Conservation (phyloP, 1,140 invertebrate genomes). For the Megathymus violae region DNA sequence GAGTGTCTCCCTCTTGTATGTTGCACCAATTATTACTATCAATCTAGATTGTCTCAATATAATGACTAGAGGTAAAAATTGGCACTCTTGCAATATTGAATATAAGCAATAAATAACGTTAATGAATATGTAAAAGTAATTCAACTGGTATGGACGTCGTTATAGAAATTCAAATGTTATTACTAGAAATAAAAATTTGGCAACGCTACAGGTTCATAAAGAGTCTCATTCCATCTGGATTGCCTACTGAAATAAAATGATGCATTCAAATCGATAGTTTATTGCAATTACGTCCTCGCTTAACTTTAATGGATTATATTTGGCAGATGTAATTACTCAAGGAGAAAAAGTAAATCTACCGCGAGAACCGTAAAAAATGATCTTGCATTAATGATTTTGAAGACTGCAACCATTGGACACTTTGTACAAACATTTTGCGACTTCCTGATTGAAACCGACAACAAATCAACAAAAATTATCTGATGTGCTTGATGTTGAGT, state of each 20-base stretch:
- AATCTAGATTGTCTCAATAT: too few species aligned
- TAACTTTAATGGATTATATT: constrained; percentile 32
- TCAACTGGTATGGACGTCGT: background rate
- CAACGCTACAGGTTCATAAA: constrained; percentile 42
- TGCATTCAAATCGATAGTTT: constrained; percentile 37
- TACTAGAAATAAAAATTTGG: constrained; percentile 60
- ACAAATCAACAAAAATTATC: constrained; percentile 18
- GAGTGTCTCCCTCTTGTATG: too few species aligned
- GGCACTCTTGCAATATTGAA: constrained; percentile 53
- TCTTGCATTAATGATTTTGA: constrained; percentile 28
- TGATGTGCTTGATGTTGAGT: constrained; percentile 9
- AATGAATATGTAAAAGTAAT: constrained; percentile 57
- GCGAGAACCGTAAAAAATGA: constrained; percentile 8
- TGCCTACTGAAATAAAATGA: constrained; percentile 44
- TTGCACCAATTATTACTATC: too few species aligned
- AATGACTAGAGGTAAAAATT: constrained; percentile 13
- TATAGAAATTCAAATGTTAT: constrained; percentile 63
- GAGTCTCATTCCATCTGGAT: constrained; percentile 42
- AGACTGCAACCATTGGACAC: constrained; percentile 5
- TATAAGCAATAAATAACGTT: constrained; percentile 69
- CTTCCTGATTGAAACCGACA: constrained; percentile 21
- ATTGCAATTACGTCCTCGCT: constrained; percentile 32
- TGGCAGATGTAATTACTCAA: constrained; percentile 28
- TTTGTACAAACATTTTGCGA: constrained; percentile 7
- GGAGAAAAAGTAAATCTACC: constrained; percentile 16